Evolutionary conservation across 2,797 vertebrate genomes (phyloP), one percentile per base, ranked within the genome.

Genomic region (Psittacula derbiana): DNA sequence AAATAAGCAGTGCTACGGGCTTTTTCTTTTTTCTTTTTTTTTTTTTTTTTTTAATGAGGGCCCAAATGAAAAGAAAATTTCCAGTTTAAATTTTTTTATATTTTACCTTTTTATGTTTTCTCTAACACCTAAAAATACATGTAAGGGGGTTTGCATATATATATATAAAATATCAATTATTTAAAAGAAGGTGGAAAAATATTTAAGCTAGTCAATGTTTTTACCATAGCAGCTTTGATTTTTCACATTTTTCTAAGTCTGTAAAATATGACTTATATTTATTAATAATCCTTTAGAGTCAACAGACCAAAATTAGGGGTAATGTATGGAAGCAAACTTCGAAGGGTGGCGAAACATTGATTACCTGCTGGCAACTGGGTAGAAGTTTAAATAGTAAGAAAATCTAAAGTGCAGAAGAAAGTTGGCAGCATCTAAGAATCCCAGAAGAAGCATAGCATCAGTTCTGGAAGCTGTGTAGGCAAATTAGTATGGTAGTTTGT

Each of bases 401-500:
- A 88, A 95, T 44, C 28, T 10, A 36, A 61, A 33, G 11, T 16
- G 33, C 14, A 80, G 49, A 49, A 25, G 44, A 78, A 90, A 50
- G 75, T 92, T 72, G 73, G 82, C 50, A 55, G 4, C 83, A 80
- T 73, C 70, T 90, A 94, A 90, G 50, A 64, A 82, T 64, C 43
- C 36, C 25, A 12, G 83, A 84, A 86, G n/a, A 4, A 50, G 57
- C 58, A 66, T 75, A 87, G 86, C 85, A 88, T 80, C 70, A 75
- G 25, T 75, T 90, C 72, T 90, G 73, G 76, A 84, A 90, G 62
- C 53, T 81, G 43, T 41, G 38, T 41, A 73, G 44, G 50, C 76
- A 88, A 94, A 94, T 95, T 90, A 92, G 70, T 27, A 72, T 1
- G 8, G 70, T 64, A 62, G 47, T 88, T 93, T 92, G 85, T 88